Percentiles rank a stretch among this genome's conserved stretches.
Evolutionary conservation across 2,888 invertebrate species (phyloP).

Genomic region (Galeruca laticollis): DNA sequence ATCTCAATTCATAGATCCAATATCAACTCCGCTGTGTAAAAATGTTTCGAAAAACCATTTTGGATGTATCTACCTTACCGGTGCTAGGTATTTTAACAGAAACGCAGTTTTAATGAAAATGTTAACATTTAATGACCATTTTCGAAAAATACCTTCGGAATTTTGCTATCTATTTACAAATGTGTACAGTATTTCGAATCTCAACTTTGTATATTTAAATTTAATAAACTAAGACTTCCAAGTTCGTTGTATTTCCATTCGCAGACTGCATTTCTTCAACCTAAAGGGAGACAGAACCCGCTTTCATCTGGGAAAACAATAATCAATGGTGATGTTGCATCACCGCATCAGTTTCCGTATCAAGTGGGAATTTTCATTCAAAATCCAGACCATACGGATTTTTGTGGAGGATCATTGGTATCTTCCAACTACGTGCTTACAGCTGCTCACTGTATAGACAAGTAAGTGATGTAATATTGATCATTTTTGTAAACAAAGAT

Average conservation of each 20-base stretch:
- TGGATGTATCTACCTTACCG: no score
- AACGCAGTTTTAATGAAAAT: no score
- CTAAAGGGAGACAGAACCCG: background rate
- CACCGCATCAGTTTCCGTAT: conserved; percentile 44
- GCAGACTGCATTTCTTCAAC: background rate
- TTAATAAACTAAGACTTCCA: background rate
- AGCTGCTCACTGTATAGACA: conserved; percentile 49
- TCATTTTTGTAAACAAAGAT: background rate
- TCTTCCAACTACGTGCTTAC: conserved; percentile 47
- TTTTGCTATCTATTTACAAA: no score
- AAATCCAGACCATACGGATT: conserved; percentile 32
- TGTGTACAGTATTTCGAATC: no score
- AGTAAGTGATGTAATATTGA: conserved; percentile 36
- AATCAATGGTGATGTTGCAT: conserved; percentile 44
- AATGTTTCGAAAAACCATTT: no score
- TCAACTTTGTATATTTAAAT: no score
- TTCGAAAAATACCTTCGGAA: no score
- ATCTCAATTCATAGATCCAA: no score
- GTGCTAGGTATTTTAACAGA: no score
- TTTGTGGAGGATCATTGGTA: conserved; percentile 51
- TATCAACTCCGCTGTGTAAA: no score
- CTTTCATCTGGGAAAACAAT: conserved; percentile 11
- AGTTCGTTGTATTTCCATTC: background rate
- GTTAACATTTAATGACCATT: no score
- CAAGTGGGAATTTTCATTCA: conserved; percentile 48